These are phyloP conservation scores for Pseudobourletiella spinata DNA, from an alignment of 1,140 invertebrate species.

Conservation along the genomic window DNA sequence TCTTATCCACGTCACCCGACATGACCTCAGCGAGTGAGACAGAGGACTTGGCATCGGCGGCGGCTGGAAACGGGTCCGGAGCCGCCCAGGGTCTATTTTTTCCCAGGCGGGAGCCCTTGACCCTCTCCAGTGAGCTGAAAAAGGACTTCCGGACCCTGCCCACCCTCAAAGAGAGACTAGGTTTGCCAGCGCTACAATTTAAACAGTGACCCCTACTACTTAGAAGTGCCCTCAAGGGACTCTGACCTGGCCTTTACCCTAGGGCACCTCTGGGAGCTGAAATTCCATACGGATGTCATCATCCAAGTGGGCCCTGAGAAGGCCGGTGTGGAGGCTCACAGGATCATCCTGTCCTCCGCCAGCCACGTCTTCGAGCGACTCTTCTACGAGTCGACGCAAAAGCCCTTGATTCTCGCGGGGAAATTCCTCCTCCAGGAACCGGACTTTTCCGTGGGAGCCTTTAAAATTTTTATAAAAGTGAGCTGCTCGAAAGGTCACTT, in stretches of 20 bases:
- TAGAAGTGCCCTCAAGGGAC: too few species aligned
- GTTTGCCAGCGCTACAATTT: too few species aligned
- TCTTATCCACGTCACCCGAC: too few species aligned
- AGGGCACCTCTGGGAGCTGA: conserved; percentile 21
- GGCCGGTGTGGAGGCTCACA: conserved; percentile 14
- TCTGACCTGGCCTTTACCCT: too few species aligned
- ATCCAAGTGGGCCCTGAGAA: conserved; percentile 16
- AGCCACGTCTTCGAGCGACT: conserved; percentile 14
- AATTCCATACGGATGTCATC: conserved; percentile 17
- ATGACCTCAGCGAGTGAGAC: too few species aligned
- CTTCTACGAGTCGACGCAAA: conserved; percentile 11
- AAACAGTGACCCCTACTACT: background rate
- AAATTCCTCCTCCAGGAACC: conserved; percentile 17
- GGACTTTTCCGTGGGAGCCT: conserved; percentile 10
- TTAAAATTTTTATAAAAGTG: conserved; percentile 26
- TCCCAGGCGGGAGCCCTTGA: background rate
- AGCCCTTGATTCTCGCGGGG: background rate
- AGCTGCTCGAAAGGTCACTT: background rate
- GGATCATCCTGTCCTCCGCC: conserved; percentile 14
- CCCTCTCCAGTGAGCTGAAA: background rate
- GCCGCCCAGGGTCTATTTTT: too few species aligned
- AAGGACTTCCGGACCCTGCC: conserved; percentile 6
- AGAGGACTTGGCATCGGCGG: too few species aligned
- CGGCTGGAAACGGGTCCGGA: too few species aligned
- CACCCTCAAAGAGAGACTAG: background rate